Conservation (phyloP, 2,888 invertebrate species). For the Eilema caniola region DNA sequence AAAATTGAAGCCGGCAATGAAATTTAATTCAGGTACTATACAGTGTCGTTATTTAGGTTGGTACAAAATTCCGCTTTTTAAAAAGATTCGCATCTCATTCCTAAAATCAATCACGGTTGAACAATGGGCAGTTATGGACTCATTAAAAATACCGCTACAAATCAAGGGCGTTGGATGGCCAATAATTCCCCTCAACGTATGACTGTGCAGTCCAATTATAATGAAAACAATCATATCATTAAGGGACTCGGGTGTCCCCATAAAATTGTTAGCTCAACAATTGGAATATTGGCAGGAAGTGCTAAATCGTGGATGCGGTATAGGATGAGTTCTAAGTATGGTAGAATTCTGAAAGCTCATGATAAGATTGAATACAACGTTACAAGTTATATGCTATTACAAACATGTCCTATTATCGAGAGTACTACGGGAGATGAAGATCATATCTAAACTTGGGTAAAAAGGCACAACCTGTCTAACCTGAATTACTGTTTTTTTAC, state of each 20-base stretch:
- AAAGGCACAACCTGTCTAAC: no score
- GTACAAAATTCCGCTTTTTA: constrained; percentile 13
- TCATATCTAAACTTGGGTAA: no score
- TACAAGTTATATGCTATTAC: no score
- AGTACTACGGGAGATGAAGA: no score
- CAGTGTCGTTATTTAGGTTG: constrained; percentile 2
- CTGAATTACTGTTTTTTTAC: no score
- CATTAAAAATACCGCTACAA: constrained; percentile 70
- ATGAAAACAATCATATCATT: constrained; percentile 84
- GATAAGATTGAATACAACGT: no score
- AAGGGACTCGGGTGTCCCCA: constrained; percentile 63
- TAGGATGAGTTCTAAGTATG: no score
- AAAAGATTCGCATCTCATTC: constrained; percentile 23
- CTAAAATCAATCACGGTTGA: constrained; percentile 51
- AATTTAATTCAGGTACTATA: constrained; percentile 2
- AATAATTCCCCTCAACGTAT: constrained; percentile 76
- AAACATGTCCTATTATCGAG: no score
- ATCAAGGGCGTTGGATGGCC: constrained; percentile 62
- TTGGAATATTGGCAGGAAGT: constrained; percentile 55
- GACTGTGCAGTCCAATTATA: constrained; percentile 79
- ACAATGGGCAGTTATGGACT: constrained; percentile 61
- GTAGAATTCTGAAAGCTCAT: no score
- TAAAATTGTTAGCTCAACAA: constrained; percentile 70
- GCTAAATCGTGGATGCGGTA: constrained; percentile 55
- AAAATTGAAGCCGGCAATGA: constrained; percentile 4